A percentile compares a stretch with the other conserved stretches of the same genome.
phyloP scores from a whole-genome alignment of 2,797 vertebrate species.

The Gymnodraco acuticeps region DNA sequence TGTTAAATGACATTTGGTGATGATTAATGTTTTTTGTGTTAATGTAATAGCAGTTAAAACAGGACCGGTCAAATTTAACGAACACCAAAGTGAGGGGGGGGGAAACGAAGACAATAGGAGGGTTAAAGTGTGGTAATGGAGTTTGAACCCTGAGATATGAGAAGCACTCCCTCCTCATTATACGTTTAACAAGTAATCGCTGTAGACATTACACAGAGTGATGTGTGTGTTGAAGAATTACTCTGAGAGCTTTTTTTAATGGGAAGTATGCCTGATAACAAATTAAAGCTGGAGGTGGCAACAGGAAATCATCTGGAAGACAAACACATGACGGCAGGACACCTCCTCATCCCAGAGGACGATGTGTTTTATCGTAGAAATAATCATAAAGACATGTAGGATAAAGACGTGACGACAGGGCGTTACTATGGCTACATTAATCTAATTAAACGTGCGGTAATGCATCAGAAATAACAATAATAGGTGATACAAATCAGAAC shows the following conservation, averaged over 20 bases:
- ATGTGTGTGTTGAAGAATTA: constrained; percentile 40
- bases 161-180: constrained; percentile 51
- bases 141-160: constrained; percentile 34
- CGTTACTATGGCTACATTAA: neutral
- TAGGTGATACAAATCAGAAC: neutral
- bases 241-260: constrained; percentile 37
- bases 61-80: too few relatives aligned
- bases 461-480: neutral
- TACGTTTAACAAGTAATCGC: neutral
- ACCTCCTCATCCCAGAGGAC: constrained; percentile 47
- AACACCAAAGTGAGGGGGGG: too few relatives aligned
- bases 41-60: too few relatives aligned
- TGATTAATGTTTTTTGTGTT: too few relatives aligned
- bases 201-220: constrained; percentile 45
- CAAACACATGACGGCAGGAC: constrained; percentile 66
- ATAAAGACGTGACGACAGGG: neutral
- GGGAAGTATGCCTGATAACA: constrained; percentile 20
- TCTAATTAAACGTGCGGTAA: constrained; percentile 12
- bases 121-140: constrained; percentile 7
- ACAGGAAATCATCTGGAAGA: constrained; percentile 56
- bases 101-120: too few relatives aligned
- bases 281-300: constrained; percentile 31
- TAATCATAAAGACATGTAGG: constrained; percentile 15
- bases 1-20: too few relatives aligned
- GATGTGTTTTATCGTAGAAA: neutral